phyloP scores from a whole-genome alignment of 2,797 vertebrate genomes.

The Miichthys miiuy region DNA sequence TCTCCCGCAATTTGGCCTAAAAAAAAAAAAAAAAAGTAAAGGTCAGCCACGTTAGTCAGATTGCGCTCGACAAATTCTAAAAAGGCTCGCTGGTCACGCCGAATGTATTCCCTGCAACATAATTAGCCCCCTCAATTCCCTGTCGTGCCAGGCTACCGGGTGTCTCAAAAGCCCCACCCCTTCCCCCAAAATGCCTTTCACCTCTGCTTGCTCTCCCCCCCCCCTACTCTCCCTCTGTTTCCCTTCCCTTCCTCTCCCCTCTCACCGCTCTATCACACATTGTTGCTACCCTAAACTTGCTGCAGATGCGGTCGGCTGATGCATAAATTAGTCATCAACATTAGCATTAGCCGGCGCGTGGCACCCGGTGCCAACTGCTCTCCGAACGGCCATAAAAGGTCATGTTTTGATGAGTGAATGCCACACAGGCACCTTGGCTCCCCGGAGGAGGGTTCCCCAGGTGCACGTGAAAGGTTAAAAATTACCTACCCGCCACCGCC shows the following conservation, averaged over 20 bases:
- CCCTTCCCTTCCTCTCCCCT: constrained; percentile 35
- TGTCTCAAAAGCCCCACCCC: constrained; percentile 73
- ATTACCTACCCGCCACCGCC: constrained; percentile 98
- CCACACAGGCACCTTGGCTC: constrained; percentile 99
- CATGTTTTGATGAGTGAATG: constrained; percentile 99
- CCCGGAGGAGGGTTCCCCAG: constrained; percentile 99
- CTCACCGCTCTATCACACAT: constrained; percentile 68
- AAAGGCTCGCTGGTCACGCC: constrained; percentile 82
- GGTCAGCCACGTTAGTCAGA: constrained; percentile 84
- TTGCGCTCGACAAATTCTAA: constrained; percentile 83
- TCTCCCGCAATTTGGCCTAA: constrained; percentile 80
- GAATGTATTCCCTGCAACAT: constrained; percentile 86
- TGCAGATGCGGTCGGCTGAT: constrained; percentile 89
- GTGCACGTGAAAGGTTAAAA: constrained; percentile 99
- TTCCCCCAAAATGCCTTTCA: constrained; percentile 82
- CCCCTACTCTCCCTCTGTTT: background rate
- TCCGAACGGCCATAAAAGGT: constrained; percentile 99
- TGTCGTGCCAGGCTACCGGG: constrained; percentile 67
- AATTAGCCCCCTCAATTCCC: constrained; percentile 85
- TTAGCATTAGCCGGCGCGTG: constrained; percentile 94
- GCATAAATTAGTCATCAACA: constrained; percentile 99
- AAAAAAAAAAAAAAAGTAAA: constrained; percentile 77
- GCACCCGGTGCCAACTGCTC: constrained; percentile 97
- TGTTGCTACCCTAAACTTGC: constrained; percentile 86
- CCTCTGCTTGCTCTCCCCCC: constrained; percentile 71